phyloP scores from a whole-genome alignment of 2,888 invertebrate genomes.

The Caenorhabditis sp. region DNA sequence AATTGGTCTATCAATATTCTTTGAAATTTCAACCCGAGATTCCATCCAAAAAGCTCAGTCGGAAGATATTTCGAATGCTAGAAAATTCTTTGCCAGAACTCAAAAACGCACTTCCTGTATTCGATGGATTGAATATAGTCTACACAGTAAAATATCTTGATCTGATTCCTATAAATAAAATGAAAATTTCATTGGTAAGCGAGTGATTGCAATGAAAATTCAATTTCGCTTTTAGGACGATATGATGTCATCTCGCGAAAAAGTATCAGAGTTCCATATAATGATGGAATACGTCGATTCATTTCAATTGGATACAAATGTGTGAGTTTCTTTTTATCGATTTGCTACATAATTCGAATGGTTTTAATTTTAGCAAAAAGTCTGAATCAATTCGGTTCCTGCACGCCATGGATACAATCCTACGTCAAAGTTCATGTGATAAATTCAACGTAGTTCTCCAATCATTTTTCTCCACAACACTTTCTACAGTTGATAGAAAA shows the following conservation, averaged over 20 bases:
- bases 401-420: slow-evolving; percentile 33
- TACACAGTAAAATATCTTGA: slow-evolving; percentile 13
- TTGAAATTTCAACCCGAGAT: slow-evolving; percentile 18
- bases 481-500: not conserved
- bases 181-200: not conserved
- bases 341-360: too few relatives aligned
- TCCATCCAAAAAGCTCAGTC: slow-evolving; percentile 24
- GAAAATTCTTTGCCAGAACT: slow-evolving; percentile 6
- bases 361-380: not conserved
- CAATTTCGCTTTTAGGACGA: not conserved
- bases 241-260: slow-evolving; percentile 8
- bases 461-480: slow-evolving; percentile 33
- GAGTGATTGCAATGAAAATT: too few relatives aligned
- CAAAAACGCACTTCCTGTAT: slow-evolving; percentile 1
- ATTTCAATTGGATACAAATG: slow-evolving; percentile 13
- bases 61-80: slow-evolving; percentile 11
- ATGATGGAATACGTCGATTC: slow-evolving; percentile 2
- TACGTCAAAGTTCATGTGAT: slow-evolving; percentile 23
- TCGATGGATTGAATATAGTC: slow-evolving; percentile 23
- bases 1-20: slow-evolving; percentile 13
- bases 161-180: not conserved
- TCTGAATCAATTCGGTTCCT: not conserved
- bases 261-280: slow-evolving; percentile 13
- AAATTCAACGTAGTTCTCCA: slow-evolving; percentile 25
- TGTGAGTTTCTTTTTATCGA: slow-evolving; percentile 5